Evolutionary conservation across 2,113 vertebrate species (phyloP).

Genomic region (Galeopterus variegatus): DNA sequence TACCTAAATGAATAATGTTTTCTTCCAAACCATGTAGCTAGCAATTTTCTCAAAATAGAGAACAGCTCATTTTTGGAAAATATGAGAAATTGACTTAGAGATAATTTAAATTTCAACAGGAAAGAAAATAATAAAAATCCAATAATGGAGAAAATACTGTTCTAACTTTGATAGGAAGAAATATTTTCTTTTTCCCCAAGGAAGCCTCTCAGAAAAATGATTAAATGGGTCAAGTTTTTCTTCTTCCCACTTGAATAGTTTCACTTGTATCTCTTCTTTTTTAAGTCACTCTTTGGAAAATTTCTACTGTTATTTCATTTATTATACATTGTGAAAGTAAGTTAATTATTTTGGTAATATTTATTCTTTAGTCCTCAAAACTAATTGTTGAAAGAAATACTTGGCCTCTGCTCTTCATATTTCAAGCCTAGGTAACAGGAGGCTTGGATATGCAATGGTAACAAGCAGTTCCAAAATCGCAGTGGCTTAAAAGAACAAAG

Average conservation of each 20-base stretch:
- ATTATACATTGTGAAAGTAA: not conserved
- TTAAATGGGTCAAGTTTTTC: not conserved
- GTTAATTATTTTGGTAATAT: not conserved
- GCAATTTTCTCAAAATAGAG: conserved; percentile 43
- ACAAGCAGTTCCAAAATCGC: not conserved
- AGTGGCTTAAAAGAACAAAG: not conserved
- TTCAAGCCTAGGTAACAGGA: not conserved
- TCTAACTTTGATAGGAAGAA: not conserved
- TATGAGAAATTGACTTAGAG: not conserved
- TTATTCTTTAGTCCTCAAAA: not conserved
- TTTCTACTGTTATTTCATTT: not conserved
- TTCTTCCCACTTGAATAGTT: no score
- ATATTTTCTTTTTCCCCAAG: not conserved
- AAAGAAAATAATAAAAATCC: not conserved
- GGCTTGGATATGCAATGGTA: not conserved
- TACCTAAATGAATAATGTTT: not conserved
- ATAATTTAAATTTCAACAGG: conserved; percentile 18
- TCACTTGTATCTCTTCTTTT: no score
- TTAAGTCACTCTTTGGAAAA: not conserved
- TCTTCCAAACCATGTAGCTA: not conserved
- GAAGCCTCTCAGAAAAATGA: not conserved
- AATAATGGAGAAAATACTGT: not conserved
- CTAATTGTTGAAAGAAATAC: not conserved
- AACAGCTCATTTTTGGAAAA: not conserved
- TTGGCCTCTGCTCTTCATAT: not conserved